A percentile compares a stretch with the other conserved stretches of the same genome.
Conservation (phyloP, 2,888 invertebrate genomes). For the Phragmatobia fuliginosa region DNA sequence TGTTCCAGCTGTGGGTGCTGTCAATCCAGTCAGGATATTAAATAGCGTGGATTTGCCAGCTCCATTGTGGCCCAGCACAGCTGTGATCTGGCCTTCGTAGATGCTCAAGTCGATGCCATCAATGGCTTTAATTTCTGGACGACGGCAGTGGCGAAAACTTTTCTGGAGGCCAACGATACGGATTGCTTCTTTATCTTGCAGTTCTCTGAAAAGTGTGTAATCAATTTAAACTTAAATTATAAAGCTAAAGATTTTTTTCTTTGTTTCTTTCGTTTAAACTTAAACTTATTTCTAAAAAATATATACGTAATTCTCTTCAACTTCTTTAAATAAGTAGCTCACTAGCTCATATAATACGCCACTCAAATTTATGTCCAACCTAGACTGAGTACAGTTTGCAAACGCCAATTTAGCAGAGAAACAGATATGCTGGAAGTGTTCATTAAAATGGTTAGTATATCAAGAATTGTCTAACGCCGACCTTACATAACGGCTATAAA, state of each 20-base stretch:
- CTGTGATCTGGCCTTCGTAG: constrained; percentile 95
- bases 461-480: no score
- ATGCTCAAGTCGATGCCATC: constrained; percentile 93
- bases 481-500: not conserved
- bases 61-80: constrained; percentile 94
- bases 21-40: constrained; percentile 94
- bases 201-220: constrained; percentile 77
- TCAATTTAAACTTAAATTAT: no score
- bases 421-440: not conserved
- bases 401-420: not conserved
- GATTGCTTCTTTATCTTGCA: constrained; percentile 91
- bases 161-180: constrained; percentile 91
- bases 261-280: no score
- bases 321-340: not conserved
- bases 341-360: not conserved
- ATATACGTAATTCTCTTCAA: not conserved
- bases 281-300: no score
- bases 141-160: constrained; percentile 89
- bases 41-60: constrained; percentile 95
- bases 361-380: not conserved
- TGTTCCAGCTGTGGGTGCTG: constrained; percentile 90
- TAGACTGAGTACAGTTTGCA: not conserved
- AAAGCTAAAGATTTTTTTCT: no score
- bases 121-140: constrained; percentile 90
- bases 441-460: not conserved